Evolutionary conservation across 2,888 invertebrate species (phyloP).

Genomic region (Megalurothrips usitatus): DNA sequence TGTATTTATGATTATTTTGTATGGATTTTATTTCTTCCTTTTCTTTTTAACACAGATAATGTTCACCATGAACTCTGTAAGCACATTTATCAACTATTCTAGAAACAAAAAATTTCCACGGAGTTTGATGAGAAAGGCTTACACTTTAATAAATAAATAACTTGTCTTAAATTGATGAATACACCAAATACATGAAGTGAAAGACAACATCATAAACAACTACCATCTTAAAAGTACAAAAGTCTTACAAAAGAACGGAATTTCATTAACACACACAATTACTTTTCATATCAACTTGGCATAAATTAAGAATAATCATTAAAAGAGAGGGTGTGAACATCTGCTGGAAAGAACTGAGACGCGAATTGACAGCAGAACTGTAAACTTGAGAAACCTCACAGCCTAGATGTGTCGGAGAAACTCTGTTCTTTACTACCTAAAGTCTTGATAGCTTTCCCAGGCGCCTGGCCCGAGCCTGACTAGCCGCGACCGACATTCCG

Average conservation of each 20-base stretch:
- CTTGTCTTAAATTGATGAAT: background rate
- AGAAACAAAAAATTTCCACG: background rate
- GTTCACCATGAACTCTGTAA: background rate
- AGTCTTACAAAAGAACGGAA: background rate
- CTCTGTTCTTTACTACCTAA: background rate
- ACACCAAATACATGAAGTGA: background rate
- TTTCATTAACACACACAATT: too few species aligned
- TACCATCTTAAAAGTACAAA: background rate
- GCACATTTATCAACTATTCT: background rate
- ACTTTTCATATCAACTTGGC: too few species aligned
- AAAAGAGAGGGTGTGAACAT: too few species aligned
- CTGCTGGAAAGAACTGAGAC: too few species aligned
- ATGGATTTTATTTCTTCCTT: background rate
- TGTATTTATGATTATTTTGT: background rate
- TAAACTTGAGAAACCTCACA: too few species aligned
- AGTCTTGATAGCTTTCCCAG: conserved; percentile 6
- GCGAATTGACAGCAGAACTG: too few species aligned
- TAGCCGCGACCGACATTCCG: background rate
- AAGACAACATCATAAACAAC: background rate
- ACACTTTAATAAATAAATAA: conserved; percentile 18
- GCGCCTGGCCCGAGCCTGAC: conserved; percentile 11
- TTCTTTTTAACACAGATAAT: background rate
- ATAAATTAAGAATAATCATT: too few species aligned
- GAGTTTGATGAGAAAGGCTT: background rate
- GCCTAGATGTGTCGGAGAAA: too few species aligned